Evolutionary conservation across 2,113 vertebrate genomes (phyloP), one percentile per base, ranked within the genome.

Genomic region (Callaeas wilsoni): DNA sequence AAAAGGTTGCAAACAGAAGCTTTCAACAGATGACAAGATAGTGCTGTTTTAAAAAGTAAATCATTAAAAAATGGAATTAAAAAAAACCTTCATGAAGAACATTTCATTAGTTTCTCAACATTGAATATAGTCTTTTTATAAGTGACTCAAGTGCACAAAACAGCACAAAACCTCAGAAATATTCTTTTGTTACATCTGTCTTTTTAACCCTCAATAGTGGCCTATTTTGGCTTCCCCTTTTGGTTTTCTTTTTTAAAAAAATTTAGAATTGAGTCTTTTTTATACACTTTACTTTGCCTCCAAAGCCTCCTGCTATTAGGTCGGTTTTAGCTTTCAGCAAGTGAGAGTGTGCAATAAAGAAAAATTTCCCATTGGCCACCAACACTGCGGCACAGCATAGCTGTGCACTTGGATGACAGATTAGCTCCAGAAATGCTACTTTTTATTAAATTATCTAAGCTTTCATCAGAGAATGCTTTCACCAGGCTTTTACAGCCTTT

Each of bases 291-390:
- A 16, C 64, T 70, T 13, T 81, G 74, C 25, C 84, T 92, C 76
- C 91, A 89, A 94, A 82, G 78, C 73, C 81, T 82, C 77, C 87
- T 82, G 89, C 91, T 91, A 69, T 91, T 90, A 76, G 50, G 65
- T n/a, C 1, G 0, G 37, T 50, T 89, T 94, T 82, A 74, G 78
- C 59, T 90, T 94, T 80, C 82, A 76, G 65, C 56, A 84, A 95
- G 63, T 6, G 10, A 91, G 78, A 73, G 35, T 1, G 0, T 50
- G 39, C 37, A 68, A 82, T 49, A 87, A 93, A 94, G 91, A 53
- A 55, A 89, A 79, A 69, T 25, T 49, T 95, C 69, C 74, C 69
- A 52, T 7, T 41, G 62, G 57, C 81, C 44, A 76, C 71, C 87
- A 91, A 57, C 65, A 56, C 57, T 0, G 2, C 2, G 0, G 57